Percentiles rank a stretch among this genome's conserved stretches.
Evolutionary conservation across 2,888 invertebrate genomes (phyloP).

Genomic region (Pomacea canaliculata): DNA sequence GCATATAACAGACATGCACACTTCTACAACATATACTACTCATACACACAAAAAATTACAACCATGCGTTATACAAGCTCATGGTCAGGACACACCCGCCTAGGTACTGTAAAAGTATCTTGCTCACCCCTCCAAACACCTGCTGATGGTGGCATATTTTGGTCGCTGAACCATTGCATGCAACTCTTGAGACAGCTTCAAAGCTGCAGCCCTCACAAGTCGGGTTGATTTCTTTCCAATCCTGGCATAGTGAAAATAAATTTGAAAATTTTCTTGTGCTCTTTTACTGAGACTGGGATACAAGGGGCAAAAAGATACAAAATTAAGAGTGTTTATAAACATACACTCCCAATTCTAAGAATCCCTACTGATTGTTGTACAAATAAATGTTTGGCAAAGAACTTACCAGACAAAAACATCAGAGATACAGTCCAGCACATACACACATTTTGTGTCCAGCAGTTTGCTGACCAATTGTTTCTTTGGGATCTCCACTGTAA

Average conservation of each 20-base stretch:
- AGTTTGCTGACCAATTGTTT: slow-evolving; percentile 79
- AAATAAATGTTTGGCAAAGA: not conserved
- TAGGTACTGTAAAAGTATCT: no score
- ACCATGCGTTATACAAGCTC: no score
- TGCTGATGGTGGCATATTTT: slow-evolving; percentile 86
- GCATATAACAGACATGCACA: no score
- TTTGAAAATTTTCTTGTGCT: not conserved
- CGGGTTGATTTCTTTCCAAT: slow-evolving; percentile 98
- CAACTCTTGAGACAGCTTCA: slow-evolving; percentile 95
- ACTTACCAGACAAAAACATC: slow-evolving; percentile 94
- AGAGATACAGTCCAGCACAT: slow-evolving; percentile 92
- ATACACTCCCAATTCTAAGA: no score
- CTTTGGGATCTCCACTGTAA: slow-evolving; percentile 63
- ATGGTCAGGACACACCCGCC: no score
- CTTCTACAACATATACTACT: no score
- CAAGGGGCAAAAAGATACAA: not conserved
- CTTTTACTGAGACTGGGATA: not conserved
- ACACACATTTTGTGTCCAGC: slow-evolving; percentile 92
- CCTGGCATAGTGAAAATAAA: slow-evolving; percentile 72
- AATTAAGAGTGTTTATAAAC: no score
- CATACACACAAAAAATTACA: no score
- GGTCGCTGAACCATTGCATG: slow-evolving; percentile 90
- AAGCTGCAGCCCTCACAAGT: slow-evolving; percentile 92
- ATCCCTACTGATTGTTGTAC: not conserved
- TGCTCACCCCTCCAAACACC: slow-evolving; percentile 87